phyloP scores from a whole-genome alignment of 2,113 vertebrate genomes.

The Athene noctua region DNA sequence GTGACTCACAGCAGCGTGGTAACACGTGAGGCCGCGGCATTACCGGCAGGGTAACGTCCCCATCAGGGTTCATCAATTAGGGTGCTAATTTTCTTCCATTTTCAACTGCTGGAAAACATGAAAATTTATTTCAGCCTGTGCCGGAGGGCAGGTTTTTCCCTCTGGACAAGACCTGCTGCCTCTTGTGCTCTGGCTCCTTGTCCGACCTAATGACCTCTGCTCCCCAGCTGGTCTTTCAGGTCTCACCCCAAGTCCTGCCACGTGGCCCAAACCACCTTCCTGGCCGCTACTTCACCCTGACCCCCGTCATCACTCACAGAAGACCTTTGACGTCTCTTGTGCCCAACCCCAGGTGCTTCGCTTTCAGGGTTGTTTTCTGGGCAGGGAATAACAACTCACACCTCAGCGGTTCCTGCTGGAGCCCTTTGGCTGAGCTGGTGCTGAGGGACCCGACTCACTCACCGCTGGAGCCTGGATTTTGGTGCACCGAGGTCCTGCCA shows the following conservation, averaged over 20 bases:
- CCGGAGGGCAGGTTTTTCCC: neutral
- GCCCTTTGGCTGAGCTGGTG: rapidly evolving
- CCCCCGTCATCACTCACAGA: rapidly evolving
- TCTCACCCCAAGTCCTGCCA: rapidly evolving
- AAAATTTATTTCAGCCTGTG: neutral
- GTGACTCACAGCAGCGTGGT: neutral
- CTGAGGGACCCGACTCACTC: neutral
- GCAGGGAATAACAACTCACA: neutral
- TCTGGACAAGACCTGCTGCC: neutral
- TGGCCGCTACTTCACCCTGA: neutral
- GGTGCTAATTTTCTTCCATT: neutral
- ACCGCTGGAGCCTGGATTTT: neutral
- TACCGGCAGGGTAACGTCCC: neutral
- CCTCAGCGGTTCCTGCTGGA: rapidly evolving
- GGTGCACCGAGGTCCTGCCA: neutral
- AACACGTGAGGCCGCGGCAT: neutral
- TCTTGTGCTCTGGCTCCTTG: rapidly evolving
- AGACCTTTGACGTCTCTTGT: neutral
- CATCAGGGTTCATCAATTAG: neutral
- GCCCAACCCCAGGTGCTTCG: neutral
- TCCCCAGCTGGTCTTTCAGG: neutral
- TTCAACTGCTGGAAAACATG: neutral
- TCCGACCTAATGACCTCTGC: neutral
- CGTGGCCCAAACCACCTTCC: rapidly evolving
- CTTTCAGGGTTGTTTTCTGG: neutral